Percentiles rank a stretch among this genome's conserved stretches.
phyloP scores from a whole-genome alignment of 2,113 vertebrate genomes.

The Dissostichus mawsoni region DNA sequence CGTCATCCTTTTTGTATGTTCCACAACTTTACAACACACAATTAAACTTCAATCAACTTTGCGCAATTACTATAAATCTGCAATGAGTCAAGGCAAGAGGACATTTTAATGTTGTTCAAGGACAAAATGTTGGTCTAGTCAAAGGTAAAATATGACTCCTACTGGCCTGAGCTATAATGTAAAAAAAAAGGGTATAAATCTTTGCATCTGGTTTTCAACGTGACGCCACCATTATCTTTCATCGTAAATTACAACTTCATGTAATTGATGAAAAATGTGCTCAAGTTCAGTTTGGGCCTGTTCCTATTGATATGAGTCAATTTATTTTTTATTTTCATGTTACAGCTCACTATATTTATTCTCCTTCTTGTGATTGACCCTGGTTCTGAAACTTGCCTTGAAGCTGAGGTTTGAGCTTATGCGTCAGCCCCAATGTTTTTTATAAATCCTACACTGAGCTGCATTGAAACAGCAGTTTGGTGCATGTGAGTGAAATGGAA shows the following conservation, averaged over 20 bases:
- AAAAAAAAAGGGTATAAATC: conserved; percentile 24
- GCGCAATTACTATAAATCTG: conserved; percentile 37
- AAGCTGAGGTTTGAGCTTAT: conserved; percentile 21
- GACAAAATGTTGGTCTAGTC: conserved; percentile 29
- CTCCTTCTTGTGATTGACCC: conserved; percentile 11
- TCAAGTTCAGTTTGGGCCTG: background rate
- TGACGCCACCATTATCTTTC: conserved; percentile 22
- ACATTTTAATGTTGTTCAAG: conserved; percentile 34
- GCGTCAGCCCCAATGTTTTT: conserved; percentile 23
- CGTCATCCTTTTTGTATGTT: conserved; percentile 36
- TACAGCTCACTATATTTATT: conserved; percentile 4
- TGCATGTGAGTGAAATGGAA: conserved; percentile 33
- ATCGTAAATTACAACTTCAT: background rate
- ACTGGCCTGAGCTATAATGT: conserved; percentile 38
- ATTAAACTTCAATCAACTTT: conserved; percentile 36
- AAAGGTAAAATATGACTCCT: conserved; percentile 4
- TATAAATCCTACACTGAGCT: conserved; percentile 40
- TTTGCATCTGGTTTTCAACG: conserved; percentile 45
- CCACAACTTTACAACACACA: conserved; percentile 40
- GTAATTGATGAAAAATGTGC: conserved; percentile 11
- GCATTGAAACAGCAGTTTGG: conserved; percentile 36
- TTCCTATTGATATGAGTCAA: conserved; percentile 4
- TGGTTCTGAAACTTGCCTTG: conserved; percentile 38
- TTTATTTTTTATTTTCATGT: conserved; percentile 37
- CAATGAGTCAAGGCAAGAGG: conserved; percentile 12